Base-by-base conservation (phyloP, 1,140 invertebrate species). In the Ceratina calcarata region DNA sequence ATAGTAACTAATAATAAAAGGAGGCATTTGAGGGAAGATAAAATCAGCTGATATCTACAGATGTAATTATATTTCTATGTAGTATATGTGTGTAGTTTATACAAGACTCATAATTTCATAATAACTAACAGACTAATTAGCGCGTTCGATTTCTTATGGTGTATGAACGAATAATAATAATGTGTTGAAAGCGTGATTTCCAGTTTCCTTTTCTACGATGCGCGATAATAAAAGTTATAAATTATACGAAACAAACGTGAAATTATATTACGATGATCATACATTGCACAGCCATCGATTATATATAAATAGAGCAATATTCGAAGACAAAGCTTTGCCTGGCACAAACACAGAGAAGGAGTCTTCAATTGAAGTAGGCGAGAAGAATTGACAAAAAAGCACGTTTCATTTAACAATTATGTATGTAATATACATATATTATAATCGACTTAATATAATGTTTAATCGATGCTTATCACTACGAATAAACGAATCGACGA, bases 211-310 rank as follows among this genome's bases (percentile, higher is more conserved):
- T 55, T 27, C 49, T 16, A 7, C 20, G 8, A 27, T 49, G 13
- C 51, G 3, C 51, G 3, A 45, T 22, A 53, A 70, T 69, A 77
- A 16, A 70, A 77, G 49, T 70, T 60, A 78, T 53, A 78, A 53
- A 57, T 78, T 55, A 71, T 15, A 27, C 0, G 12, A 70, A 74
- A 15, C 1, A 6, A 22, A 7, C 16, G 0, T 55, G 20, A 74
- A 58, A 55, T 55, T 15, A 73, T 57, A 32, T 79, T 45, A 74
- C 51, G 49, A 51, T 15, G 57, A 78, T 51, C 32, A 60, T 74
- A 57, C 32, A 57, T 60, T 66, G 51, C 78, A 79, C 78, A 74
- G 61, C 61, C 70, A 74, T 79, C 45, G 58, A 78, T 49, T 78
- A 66, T 78, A 66, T 45, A 74, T 66, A 73, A 74, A 74, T 66